Percentiles rank a stretch among this genome's conserved stretches.
These are phyloP conservation scores for Antheraea mylitta DNA, from an alignment of 1,140 invertebrate genomes.

Conservation along the genomic window DNA sequence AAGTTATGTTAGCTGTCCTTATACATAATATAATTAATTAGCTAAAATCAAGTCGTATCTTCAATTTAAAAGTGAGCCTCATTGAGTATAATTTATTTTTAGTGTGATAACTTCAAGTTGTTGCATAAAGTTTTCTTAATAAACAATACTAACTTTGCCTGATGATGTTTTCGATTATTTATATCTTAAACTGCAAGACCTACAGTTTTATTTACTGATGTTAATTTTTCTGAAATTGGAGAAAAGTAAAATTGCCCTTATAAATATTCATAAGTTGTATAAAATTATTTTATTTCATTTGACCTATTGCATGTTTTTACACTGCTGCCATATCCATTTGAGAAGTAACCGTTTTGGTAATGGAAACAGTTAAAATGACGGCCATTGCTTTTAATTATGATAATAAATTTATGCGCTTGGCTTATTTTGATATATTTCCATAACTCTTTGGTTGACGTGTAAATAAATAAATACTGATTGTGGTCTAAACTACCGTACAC, in stretches of 20 bases:
- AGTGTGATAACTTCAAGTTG: conserved; percentile 72
- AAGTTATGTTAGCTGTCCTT: conserved; percentile 71
- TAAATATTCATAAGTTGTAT: neutral
- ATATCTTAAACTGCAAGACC: conserved; percentile 8
- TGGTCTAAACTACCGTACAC: neutral
- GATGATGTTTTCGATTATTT: conserved; percentile 60
- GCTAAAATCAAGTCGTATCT: conserved; percentile 56
- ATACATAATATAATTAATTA: conserved; percentile 59
- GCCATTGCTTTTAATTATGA: too few relatives aligned
- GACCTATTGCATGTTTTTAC: too few relatives aligned
- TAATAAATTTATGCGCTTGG: too few relatives aligned
- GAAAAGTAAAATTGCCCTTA: neutral
- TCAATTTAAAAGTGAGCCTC: conserved; percentile 59
- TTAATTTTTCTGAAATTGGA: neutral
- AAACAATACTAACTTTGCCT: conserved; percentile 75
- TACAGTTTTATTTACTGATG: neutral
- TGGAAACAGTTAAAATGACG: too few relatives aligned
- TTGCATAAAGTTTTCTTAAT: conserved; percentile 74
- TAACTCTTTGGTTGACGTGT: too few relatives aligned
- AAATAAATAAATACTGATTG: neutral
- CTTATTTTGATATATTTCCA: neutral
- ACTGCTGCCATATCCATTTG: too few relatives aligned
- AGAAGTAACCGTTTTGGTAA: too few relatives aligned
- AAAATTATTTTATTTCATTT: too few relatives aligned
- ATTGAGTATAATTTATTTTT: conserved; percentile 72